These are phyloP conservation scores for Bubalus kerabau DNA, from an alignment of 2,113 vertebrate genomes.

Conservation along the genomic window DNA sequence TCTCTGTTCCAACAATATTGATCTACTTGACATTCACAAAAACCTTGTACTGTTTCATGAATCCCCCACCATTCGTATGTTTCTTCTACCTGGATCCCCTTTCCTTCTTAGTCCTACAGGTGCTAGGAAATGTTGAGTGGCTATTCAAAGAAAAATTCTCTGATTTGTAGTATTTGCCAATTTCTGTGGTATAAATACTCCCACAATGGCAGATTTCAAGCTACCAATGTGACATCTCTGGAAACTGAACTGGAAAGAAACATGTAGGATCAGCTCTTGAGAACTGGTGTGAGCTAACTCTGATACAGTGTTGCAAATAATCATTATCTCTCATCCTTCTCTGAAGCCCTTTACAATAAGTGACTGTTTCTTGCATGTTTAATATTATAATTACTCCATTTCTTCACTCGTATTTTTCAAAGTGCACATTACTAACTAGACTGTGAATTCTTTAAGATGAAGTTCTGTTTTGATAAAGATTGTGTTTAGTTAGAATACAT, in stretches of 20 bases:
- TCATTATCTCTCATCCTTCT: background rate
- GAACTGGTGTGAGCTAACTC: background rate
- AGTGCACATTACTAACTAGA: background rate
- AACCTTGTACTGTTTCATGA: background rate
- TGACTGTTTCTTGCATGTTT: background rate
- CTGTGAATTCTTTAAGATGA: background rate
- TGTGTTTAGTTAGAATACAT: background rate
- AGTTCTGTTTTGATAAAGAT: background rate
- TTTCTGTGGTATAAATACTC: background rate
- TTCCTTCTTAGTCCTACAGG: background rate
- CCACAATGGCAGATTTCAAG: background rate
- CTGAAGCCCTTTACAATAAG: background rate
- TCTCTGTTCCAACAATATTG: background rate
- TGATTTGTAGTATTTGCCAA: background rate
- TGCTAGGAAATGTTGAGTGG: background rate
- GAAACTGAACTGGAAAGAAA: background rate
- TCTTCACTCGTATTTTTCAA: background rate
- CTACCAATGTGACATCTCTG: background rate
- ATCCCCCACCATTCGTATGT: background rate
- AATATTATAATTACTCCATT: background rate
- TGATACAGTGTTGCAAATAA: background rate
- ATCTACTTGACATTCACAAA: background rate
- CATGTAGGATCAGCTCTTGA: background rate
- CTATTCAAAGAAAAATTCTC: background rate
- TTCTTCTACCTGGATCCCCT: background rate